phyloP scores from a whole-genome alignment of 2,797 vertebrate genomes.

The Sebastes iracundus region DNA sequence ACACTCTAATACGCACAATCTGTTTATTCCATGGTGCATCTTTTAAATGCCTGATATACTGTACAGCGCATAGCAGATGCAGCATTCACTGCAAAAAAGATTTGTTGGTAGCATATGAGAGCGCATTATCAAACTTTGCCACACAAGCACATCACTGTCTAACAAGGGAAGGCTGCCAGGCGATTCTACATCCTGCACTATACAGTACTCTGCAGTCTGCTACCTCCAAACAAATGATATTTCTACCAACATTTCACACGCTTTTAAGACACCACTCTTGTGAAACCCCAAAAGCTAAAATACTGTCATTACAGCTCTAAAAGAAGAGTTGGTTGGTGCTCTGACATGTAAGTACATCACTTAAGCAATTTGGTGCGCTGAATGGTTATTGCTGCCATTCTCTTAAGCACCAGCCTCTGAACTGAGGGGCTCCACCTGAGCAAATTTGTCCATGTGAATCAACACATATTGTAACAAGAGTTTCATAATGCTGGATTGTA shows the following conservation, averaged over 20 bases:
- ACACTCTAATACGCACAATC: conserved; percentile 25
- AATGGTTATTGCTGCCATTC: conserved; percentile 67
- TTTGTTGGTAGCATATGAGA: conserved; percentile 2
- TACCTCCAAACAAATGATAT: conserved; percentile 44
- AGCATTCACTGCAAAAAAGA: conserved; percentile 2
- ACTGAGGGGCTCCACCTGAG: conserved; percentile 52
- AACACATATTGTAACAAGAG: conserved; percentile 8
- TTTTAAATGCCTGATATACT: conserved; percentile 31
- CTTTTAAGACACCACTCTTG: conserved; percentile 59
- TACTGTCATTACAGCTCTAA: conserved; percentile 52
- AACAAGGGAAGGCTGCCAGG: conserved; percentile 21
- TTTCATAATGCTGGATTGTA: background rate
- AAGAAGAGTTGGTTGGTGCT: conserved; percentile 56
- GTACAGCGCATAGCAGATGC: background rate
- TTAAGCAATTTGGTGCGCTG: conserved; percentile 64
- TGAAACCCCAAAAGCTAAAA: conserved; percentile 60
- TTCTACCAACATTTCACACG: conserved; percentile 43
- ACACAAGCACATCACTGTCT: conserved; percentile 4
- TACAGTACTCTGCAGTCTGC: background rate
- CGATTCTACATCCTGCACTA: background rate
- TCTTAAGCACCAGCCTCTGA: conserved; percentile 61
- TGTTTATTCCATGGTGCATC: conserved; percentile 32
- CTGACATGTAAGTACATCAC: conserved; percentile 75
- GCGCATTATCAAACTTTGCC: conserved; percentile 14
- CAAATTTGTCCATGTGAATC: conserved; percentile 36